Conservation (phyloP, 2,113 vertebrate species). For the Dissostichus mawsoni region DNA sequence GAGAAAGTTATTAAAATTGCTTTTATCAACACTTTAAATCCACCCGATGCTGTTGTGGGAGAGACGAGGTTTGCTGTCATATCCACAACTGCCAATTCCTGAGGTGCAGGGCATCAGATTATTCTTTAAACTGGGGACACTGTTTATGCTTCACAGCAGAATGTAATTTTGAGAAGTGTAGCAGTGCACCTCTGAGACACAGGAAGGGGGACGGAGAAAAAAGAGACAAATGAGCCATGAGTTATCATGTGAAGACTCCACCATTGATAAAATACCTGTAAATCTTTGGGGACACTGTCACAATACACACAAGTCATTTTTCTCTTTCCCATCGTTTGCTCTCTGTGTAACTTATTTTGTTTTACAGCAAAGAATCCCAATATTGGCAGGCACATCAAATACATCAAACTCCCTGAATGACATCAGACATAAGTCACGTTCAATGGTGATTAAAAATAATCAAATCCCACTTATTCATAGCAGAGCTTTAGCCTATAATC, state of each 20-base stretch:
- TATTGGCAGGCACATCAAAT: conserved; percentile 47
- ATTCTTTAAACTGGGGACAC: conserved; percentile 57
- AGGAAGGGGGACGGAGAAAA: conserved; percentile 10
- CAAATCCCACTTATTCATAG: conserved; percentile 62
- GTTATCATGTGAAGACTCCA: conserved; percentile 13
- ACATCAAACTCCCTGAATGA: conserved; percentile 52
- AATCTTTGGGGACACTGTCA: conserved; percentile 38
- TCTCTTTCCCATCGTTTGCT: neutral
- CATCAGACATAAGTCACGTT: conserved; percentile 66
- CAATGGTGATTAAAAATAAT: conserved; percentile 67
- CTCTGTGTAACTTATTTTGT: conserved; percentile 15
- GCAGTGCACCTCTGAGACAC: conserved; percentile 51
- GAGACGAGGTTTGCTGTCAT: conserved; percentile 65
- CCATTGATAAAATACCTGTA: conserved; percentile 46
- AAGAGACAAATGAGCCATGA: conserved; percentile 50
- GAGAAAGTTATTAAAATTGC: conserved; percentile 70
- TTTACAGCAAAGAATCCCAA: conserved; percentile 13
- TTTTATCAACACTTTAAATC: conserved; percentile 80
- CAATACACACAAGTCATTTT: conserved; percentile 42
- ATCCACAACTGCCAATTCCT: conserved; percentile 57
- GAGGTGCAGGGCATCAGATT: conserved; percentile 72
- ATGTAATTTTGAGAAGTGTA: conserved; percentile 68
- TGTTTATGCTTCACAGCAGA: conserved; percentile 64
- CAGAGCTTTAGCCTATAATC: conserved; percentile 61
- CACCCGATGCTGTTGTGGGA: conserved; percentile 75